Conservation (phyloP, 2,113 vertebrate species). For the Amblyornis subalaris region DNA sequence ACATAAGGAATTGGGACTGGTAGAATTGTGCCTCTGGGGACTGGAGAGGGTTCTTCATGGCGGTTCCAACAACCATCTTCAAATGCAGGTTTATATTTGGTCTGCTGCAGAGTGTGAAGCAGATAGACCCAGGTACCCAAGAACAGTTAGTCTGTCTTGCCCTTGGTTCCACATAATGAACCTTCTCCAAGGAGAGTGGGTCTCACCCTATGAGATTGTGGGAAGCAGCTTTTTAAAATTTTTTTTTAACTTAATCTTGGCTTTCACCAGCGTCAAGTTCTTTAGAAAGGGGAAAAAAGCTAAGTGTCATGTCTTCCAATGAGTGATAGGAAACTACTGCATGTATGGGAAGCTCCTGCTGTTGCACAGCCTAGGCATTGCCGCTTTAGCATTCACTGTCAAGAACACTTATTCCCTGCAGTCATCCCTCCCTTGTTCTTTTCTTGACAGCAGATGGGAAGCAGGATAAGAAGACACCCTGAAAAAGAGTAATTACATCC, state of each 20-base stretch:
- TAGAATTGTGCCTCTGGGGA: not conserved
- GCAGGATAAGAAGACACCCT: not conserved
- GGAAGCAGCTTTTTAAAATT: not conserved
- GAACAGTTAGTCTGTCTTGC: not conserved
- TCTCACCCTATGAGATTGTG: not conserved
- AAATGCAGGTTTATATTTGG: not conserved
- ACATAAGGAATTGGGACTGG: not conserved
- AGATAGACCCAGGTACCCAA: not conserved
- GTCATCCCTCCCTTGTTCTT: not conserved
- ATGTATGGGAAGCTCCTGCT: not conserved
- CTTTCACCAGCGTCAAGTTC: not conserved
- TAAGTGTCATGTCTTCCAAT: not conserved
- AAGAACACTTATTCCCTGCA: not conserved
- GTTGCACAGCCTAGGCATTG: not conserved
- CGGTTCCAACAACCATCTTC: not conserved
- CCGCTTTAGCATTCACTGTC: not conserved
- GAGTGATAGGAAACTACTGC: not conserved
- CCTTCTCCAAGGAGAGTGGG: not conserved
- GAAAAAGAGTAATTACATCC: slow-evolving; percentile 11
- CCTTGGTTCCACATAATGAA: not conserved
- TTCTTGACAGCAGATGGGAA: slow-evolving; percentile 2
- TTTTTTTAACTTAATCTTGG: not conserved
- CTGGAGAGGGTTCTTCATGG: not conserved
- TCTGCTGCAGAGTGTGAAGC: not conserved
- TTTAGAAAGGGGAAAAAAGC: not conserved